Conservation (phyloP, 37 sponge, comb jelly and placozoan species). For the Halichondria panicea region DNA sequence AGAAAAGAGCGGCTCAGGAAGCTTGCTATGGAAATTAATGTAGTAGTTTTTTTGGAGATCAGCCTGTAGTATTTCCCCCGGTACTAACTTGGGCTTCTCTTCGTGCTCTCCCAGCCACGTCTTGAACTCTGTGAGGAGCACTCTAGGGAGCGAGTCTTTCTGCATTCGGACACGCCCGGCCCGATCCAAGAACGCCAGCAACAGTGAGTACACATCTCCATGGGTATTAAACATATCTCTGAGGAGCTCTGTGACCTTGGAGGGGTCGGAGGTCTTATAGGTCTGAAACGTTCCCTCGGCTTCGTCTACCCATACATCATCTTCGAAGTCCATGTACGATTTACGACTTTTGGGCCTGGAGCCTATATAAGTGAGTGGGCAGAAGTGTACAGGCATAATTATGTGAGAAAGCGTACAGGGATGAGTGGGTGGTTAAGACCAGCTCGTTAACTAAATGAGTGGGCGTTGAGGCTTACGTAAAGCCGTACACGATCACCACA, state of each 20-base stretch:
- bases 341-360: neutral
- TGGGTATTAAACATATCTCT: constrained; percentile 36
- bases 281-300: constrained; percentile 20
- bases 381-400: neutral
- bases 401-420: neutral
- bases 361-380: no score
- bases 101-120: constrained; percentile 26
- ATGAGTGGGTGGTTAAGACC: neutral
- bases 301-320: constrained; percentile 44
- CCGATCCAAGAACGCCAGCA: constrained; percentile 23
- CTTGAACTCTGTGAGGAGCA: constrained; percentile 32
- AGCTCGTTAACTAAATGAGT: neutral
- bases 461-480: no score
- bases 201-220: constrained; percentile 6
- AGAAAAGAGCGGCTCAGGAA: neutral
- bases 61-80: neutral
- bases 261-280: no score
- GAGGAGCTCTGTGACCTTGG: constrained; percentile 7
- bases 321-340: neutral
- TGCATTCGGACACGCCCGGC: constrained; percentile 5
- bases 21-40: no score
- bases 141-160: constrained; percentile 16
- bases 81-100: neutral
- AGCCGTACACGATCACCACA: no score
- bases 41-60: no score